phyloP scores from a whole-genome alignment of 1,140 invertebrate species.

The Lasioglossum albipes region DNA sequence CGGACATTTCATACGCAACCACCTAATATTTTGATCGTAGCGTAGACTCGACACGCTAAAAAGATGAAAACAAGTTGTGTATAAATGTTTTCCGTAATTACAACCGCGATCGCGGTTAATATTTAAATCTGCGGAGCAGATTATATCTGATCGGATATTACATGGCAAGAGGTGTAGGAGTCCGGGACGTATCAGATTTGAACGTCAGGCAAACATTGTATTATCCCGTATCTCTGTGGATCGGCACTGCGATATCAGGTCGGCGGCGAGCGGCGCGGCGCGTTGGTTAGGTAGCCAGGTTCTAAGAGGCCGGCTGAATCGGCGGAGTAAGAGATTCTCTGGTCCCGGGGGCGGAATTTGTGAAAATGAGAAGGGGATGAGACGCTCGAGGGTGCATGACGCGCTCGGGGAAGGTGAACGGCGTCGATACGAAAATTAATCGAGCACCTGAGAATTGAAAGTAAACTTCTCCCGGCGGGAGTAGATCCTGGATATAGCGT shows the following conservation, averaged over 20 bases:
- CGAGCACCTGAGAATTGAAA: slow-evolving; percentile 61
- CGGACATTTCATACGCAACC: too few species aligned
- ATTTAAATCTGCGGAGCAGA: too few species aligned
- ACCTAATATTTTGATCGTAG: too few species aligned
- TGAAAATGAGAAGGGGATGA: slow-evolving; percentile 41
- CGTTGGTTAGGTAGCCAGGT: background rate
- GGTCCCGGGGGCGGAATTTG: slow-evolving; percentile 33
- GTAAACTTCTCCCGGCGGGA: slow-evolving; percentile 49
- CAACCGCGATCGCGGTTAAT: too few species aligned
- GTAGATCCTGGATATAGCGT: slow-evolving; percentile 42
- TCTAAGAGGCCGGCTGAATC: background rate
- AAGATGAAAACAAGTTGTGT: too few species aligned
- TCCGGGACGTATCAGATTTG: background rate
- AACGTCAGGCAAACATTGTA: background rate
- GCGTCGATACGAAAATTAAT: slow-evolving; percentile 60
- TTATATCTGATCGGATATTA: too few species aligned
- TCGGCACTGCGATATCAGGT: background rate
- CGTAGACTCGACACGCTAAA: too few species aligned
- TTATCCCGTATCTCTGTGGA: background rate
- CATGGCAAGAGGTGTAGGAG: too few species aligned
- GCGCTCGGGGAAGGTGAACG: background rate
- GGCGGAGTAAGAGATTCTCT: background rate
- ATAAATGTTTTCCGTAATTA: too few species aligned
- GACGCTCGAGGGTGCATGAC: slow-evolving; percentile 21
- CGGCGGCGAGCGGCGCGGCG: too few species aligned